These are phyloP conservation scores for Bombus superbus DNA, from an alignment of 1,140 invertebrate genomes.

Conservation along the genomic window DNA sequence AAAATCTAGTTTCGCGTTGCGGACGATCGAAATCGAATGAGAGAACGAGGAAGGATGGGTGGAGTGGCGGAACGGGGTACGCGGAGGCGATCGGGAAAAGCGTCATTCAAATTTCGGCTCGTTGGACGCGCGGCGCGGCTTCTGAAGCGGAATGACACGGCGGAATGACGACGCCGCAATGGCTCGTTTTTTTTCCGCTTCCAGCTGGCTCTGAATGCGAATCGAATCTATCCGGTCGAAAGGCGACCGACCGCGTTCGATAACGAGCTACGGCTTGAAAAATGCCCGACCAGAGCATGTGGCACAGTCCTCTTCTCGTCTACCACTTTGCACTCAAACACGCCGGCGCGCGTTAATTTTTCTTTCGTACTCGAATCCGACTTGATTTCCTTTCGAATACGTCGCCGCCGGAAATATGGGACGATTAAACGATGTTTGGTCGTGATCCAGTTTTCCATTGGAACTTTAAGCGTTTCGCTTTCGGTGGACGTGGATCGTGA, in stretches of 20 bases:
- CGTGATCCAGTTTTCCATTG: no score
- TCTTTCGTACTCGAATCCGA: neutral
- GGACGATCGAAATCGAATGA: constrained; percentile 42
- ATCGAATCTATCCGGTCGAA: constrained; percentile 50
- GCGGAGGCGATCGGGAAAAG: constrained; percentile 38
- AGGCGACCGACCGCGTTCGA: constrained; percentile 29
- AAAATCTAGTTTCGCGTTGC: constrained; percentile 46
- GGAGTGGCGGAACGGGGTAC: neutral
- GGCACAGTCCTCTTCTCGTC: neutral
- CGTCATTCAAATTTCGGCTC: constrained; percentile 59
- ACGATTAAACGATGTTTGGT: neutral
- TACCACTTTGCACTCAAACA: neutral
- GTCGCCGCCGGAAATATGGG: accelerated
- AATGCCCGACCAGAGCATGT: neutral
- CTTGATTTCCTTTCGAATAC: neutral
- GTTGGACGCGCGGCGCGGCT: constrained; percentile 30
- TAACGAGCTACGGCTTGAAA: constrained; percentile 35
- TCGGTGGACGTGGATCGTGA: no score
- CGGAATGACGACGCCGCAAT: constrained; percentile 51
- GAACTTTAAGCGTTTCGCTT: neutral
- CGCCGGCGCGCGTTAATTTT: neutral
- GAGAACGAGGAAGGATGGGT: constrained; percentile 2
- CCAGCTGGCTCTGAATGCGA: constrained; percentile 29
- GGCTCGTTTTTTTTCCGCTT: constrained; percentile 4
- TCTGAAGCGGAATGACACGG: constrained; percentile 54